Conservation (phyloP, 2,797 vertebrate species). For the Sylvilagus floridanus region DNA sequence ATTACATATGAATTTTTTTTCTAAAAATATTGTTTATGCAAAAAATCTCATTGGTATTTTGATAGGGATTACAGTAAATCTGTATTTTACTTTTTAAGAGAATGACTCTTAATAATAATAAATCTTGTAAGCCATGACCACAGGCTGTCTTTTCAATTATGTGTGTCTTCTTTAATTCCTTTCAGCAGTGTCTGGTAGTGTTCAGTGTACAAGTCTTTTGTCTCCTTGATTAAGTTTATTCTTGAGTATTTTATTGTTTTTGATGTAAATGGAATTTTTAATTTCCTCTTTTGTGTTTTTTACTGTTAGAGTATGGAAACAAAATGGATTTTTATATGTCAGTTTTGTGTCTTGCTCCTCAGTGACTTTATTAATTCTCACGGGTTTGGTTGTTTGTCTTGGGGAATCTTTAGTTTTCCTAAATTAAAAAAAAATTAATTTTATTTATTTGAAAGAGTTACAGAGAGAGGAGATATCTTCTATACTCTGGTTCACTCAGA, state of each 20-base stretch:
- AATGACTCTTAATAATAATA: not conserved
- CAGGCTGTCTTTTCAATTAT: not conserved
- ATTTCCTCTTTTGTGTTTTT: constrained; percentile 24
- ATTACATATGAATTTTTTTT: too few relatives aligned
- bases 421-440: not conserved
- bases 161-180: constrained; percentile 19
- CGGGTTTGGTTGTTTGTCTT: not conserved
- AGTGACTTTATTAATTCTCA: constrained; percentile 12
- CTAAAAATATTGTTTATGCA: constrained; percentile 4
- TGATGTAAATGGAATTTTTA: constrained; percentile 5
- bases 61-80: too few relatives aligned
- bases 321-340: constrained; percentile 49
- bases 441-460: too few relatives aligned
- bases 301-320: constrained; percentile 29
- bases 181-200: not conserved
- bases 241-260: not conserved
- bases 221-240: not conserved
- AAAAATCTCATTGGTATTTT: not conserved
- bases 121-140: too few relatives aligned
- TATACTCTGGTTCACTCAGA: too few relatives aligned
- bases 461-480: too few relatives aligned
- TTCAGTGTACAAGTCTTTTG: constrained; percentile 17
- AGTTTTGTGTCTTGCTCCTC: not conserved
- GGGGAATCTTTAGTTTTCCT: not conserved
- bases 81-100: not conserved